A percentile compares a stretch with the other conserved stretches of the same genome.
Evolutionary conservation across 2,888 invertebrate genomes (phyloP).

Genomic region (Diadegma fenestrale): DNA sequence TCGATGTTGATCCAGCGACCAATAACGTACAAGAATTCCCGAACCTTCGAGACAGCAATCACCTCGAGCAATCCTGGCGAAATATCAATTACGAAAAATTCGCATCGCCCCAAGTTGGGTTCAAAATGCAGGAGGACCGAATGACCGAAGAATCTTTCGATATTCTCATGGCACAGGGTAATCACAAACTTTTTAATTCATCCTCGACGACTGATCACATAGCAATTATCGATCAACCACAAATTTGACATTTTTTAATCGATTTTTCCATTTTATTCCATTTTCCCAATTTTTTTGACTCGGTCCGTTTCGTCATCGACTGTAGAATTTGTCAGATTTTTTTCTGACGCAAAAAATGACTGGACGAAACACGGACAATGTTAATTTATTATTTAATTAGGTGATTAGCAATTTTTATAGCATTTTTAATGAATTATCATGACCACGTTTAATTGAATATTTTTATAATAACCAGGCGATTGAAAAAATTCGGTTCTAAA

Average conservation of each 20-base stretch:
- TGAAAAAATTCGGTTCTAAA: neutral
- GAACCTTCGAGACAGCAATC: constrained; percentile 1
- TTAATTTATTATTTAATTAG: neutral
- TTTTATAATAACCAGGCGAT: neutral
- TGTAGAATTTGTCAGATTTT: neutral
- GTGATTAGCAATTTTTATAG: neutral
- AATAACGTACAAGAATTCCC: neutral
- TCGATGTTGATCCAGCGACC: constrained; percentile 33
- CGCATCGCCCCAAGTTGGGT: constrained; percentile 49
- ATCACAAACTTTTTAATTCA: constrained; percentile 38
- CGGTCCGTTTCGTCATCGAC: neutral
- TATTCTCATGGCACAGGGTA: constrained; percentile 38
- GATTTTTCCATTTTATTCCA: neutral
- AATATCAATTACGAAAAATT: constrained; percentile 69
- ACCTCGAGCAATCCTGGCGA: constrained; percentile 57
- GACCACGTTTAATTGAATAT: neutral
- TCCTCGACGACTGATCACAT: constrained; percentile 21
- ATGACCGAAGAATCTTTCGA: constrained; percentile 49
- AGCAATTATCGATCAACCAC: constrained; percentile 1
- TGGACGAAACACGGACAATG: neutral
- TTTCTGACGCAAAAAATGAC: neutral
- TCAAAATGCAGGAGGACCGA: constrained; percentile 40
- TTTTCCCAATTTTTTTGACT: neutral
- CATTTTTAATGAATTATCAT: neutral
- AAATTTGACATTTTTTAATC: constrained; percentile 31